phyloP scores from a whole-genome alignment of 2,888 invertebrate species.

The Zygothrica quintamaculata region DNA sequence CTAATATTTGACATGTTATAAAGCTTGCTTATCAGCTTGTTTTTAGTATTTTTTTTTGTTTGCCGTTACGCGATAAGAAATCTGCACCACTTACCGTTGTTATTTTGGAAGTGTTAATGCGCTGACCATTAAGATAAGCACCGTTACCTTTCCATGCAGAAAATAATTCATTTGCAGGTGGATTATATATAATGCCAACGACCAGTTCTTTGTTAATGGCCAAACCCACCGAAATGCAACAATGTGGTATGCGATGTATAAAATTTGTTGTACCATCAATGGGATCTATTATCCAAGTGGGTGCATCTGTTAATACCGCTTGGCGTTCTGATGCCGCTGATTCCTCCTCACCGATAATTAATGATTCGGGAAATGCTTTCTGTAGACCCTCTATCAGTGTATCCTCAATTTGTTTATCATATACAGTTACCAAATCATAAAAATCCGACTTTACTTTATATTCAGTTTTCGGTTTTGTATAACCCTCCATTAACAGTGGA shows the following conservation, averaged over 20 bases:
- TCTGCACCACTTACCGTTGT: slow-evolving; percentile 81
- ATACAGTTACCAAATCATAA: slow-evolving; percentile 92
- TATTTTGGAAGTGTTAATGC: slow-evolving; percentile 84
- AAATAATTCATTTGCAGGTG: slow-evolving; percentile 89
- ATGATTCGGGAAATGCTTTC: slow-evolving; percentile 87
- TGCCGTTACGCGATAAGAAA: too few relatives aligned
- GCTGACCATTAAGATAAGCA: slow-evolving; percentile 90
- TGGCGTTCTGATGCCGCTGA: slow-evolving; percentile 80
- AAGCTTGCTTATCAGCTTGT: too few relatives aligned
- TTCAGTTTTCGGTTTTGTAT: slow-evolving; percentile 74
- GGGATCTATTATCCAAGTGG: slow-evolving; percentile 95
- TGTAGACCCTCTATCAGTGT: slow-evolving; percentile 87
- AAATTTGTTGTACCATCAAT: slow-evolving; percentile 96
- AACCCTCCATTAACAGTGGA: slow-evolving; percentile 81
- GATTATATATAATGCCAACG: slow-evolving; percentile 91
- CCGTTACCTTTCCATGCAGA: slow-evolving; percentile 90
- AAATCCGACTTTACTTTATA: slow-evolving; percentile 86
- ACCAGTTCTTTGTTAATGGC: slow-evolving; percentile 86
- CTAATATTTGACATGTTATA: too few relatives aligned
- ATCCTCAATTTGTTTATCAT: slow-evolving; percentile 91
- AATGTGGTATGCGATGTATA: slow-evolving; percentile 88
- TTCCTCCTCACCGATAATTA: slow-evolving; percentile 92
- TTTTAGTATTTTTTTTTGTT: neutral
- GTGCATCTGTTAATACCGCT: slow-evolving; percentile 87
- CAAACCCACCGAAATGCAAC: slow-evolving; percentile 89